Conservation (phyloP, 1,140 invertebrate species). For the Ectropis grisescens region DNA sequence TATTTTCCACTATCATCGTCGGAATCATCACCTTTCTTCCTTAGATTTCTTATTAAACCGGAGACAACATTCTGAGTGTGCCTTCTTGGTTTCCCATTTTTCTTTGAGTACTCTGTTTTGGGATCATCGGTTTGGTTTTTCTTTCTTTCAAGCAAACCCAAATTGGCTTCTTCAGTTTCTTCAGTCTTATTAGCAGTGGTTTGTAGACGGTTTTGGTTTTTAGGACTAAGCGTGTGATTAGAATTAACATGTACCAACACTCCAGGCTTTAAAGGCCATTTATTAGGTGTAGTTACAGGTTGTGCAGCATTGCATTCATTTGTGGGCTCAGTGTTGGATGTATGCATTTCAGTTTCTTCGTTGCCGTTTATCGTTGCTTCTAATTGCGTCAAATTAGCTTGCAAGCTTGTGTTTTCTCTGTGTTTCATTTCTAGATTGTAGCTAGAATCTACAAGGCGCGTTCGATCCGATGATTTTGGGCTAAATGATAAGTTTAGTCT, state of each 20-base stretch:
- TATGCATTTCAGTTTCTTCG: conserved; percentile 22
- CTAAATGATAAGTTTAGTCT: conserved; percentile 56
- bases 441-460: conserved; percentile 55
- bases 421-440: conserved; percentile 49
- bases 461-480: conserved; percentile 59
- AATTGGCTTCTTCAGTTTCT: conserved; percentile 34
- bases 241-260: conserved; percentile 88
- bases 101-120: conserved; percentile 45
- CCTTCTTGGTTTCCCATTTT: conserved; percentile 38
- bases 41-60: conserved; percentile 51
- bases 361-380: conserved; percentile 38
- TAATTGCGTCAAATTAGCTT: conserved; percentile 48
- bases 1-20: conserved; percentile 56
- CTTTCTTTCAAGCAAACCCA: conserved; percentile 56
- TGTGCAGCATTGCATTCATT: conserved; percentile 28
- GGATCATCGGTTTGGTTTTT: conserved; percentile 17
- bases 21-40: conserved; percentile 47
- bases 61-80: conserved; percentile 41
- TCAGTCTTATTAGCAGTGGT: conserved; percentile 18
- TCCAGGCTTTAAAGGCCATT: conserved; percentile 90
- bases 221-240: conserved; percentile 65
- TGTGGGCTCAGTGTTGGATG: conserved; percentile 29
- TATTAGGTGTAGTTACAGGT: conserved; percentile 69
- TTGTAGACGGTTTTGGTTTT: conserved; percentile 58
- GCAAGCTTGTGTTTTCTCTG: conserved; percentile 31